Percentiles rank a stretch among this genome's conserved stretches.
phyloP scores from a whole-genome alignment of 2,888 invertebrate genomes.

The Alentia gelatinosa region DNA sequence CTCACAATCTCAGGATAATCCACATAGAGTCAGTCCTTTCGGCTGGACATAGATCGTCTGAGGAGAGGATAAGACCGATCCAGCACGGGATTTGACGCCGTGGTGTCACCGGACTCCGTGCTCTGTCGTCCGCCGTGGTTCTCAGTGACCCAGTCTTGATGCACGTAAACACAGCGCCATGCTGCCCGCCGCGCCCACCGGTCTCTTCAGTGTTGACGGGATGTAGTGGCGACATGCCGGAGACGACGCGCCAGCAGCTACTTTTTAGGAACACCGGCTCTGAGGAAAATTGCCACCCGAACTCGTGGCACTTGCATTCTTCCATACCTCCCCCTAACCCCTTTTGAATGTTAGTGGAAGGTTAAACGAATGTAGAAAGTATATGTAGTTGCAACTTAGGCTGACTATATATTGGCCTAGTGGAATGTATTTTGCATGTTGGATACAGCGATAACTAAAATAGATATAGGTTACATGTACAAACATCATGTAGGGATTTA shows the following conservation, averaged over 20 bases:
- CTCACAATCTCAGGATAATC: neutral
- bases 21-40: slow-evolving; percentile 1
- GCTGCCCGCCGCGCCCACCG: neutral
- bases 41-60: neutral
- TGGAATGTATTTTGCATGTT: neutral
- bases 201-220: neutral
- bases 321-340: too few species aligned
- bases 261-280: neutral
- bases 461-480: too few species aligned
- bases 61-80: neutral
- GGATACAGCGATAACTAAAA: neutral
- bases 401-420: too few species aligned
- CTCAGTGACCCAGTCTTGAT: neutral
- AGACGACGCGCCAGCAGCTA: neutral
- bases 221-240: neutral
- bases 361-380: neutral
- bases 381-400: neutral
- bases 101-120: neutral
- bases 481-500: too few species aligned
- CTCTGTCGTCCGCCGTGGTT: too few species aligned
- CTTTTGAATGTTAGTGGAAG: neutral
- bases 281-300: neutral
- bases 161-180: slow-evolving; percentile 1
- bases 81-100: neutral
- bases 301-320: too few species aligned